Percentiles rank a stretch among this genome's conserved stretches.
These are phyloP conservation scores for Spheniscus mendiculus DNA, from an alignment of 2,113 vertebrate genomes.

Conservation along the genomic window DNA sequence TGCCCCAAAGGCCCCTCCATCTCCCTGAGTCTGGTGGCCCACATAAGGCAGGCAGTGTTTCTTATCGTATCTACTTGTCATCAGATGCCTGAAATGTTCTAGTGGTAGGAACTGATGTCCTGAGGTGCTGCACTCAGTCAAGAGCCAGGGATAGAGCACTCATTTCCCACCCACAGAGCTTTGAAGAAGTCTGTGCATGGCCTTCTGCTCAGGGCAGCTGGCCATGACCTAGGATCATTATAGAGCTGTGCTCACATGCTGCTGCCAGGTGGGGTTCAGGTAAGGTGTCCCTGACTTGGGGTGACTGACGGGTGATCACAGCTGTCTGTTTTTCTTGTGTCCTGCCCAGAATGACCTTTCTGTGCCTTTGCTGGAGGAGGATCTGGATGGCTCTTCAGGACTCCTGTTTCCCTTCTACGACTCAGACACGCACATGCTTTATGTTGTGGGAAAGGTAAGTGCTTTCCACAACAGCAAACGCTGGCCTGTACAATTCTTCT, in stretches of 20 bases:
- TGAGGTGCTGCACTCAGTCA: neutral
- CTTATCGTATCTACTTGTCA: accelerated
- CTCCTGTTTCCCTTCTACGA: conserved; percentile 91
- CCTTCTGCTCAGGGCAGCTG: neutral
- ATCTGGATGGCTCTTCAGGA: conserved; percentile 88
- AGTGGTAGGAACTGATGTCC: neutral
- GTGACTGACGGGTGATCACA: neutral
- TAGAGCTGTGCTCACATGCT: neutral
- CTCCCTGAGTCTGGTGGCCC: neutral
- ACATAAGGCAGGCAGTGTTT: neutral
- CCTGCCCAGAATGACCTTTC: conserved; percentile 85
- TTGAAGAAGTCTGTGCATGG: neutral
- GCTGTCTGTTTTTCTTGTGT: neutral
- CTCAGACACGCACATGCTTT: conserved; percentile 89
- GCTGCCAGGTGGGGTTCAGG: neutral
- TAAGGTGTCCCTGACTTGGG: neutral
- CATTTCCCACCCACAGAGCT: neutral
- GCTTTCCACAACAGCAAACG: neutral
- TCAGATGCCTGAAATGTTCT: neutral
- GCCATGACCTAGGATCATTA: neutral
- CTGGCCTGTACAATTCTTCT: neutral
- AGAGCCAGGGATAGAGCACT: neutral
- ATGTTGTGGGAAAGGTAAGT: conserved; percentile 89
- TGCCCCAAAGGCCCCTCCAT: neutral
- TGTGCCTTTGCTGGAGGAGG: conserved; percentile 86